Percentiles rank a stretch among this genome's conserved stretches.
phyloP scores from a whole-genome alignment of 2,888 invertebrate species.

The Cryptocheilus praepositus region DNA sequence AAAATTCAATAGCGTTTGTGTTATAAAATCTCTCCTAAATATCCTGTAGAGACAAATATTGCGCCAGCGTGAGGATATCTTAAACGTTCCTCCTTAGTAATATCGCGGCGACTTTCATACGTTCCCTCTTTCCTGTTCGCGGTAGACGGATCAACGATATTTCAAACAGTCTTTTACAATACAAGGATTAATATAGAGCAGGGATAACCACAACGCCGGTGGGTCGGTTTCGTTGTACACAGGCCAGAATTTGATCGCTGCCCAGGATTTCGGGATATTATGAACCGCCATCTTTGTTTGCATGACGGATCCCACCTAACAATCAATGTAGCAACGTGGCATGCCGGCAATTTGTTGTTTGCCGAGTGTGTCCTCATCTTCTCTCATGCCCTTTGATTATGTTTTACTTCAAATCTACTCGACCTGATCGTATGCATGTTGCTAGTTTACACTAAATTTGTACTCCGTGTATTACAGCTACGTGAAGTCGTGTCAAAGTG shows the following conservation, averaged over 20 bases:
- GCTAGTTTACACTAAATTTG: no score
- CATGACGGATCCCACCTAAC: conserved; percentile 46
- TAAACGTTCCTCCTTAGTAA: no score
- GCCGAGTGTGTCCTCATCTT: not conserved
- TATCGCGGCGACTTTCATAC: no score
- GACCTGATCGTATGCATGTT: no score
- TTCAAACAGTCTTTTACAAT: conserved; percentile 30
- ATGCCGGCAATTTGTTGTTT: conserved; percentile 24
- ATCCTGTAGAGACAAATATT: no score
- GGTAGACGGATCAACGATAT: conserved; percentile 11
- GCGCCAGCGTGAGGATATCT: no score
- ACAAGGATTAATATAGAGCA: conserved; percentile 21
- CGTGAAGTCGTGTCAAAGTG: no score
- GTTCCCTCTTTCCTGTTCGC: no score
- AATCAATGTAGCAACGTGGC: conserved; percentile 43
- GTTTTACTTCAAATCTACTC: no score
- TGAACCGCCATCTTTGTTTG: conserved; percentile 49
- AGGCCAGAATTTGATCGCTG: conserved; percentile 45
- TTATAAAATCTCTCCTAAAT: no score
- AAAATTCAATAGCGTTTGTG: no score
- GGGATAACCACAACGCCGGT: conserved; percentile 20
- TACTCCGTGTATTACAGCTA: no score
- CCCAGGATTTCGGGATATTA: conserved; percentile 45
- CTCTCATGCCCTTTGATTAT: not conserved
- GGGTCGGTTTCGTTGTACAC: conserved; percentile 17